Percentiles rank a stretch among this genome's conserved stretches.
These are phyloP conservation scores for Akabosia matsudoensis DNA, from an alignment of 1,140 invertebrate genomes.

Conservation along the genomic window DNA sequence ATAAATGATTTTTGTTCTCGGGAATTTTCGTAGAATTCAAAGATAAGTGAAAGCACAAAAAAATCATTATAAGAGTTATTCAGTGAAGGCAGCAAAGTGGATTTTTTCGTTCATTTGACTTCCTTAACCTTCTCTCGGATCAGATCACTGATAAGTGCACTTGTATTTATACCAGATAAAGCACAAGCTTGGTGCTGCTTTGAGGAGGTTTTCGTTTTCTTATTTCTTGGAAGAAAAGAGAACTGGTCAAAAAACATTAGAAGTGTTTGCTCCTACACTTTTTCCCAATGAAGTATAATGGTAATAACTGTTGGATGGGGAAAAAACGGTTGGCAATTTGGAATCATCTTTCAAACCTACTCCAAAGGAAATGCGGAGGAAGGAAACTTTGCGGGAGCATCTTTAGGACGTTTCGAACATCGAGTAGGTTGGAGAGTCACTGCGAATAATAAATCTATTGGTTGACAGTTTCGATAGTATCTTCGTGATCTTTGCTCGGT, in stretches of 20 bases:
- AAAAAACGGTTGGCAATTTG: conserved; percentile 5
- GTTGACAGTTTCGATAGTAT: conserved; percentile 42
- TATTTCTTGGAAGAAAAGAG: not conserved
- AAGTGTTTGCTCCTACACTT: not conserved
- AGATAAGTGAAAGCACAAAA: not conserved
- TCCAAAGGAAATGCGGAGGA: not conserved
- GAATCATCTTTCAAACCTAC: not conserved
- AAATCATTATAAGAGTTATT: not conserved
- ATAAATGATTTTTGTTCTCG: not conserved
- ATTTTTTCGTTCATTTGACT: not conserved
- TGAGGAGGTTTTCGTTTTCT: not conserved
- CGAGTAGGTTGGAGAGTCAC: conserved; percentile 19
- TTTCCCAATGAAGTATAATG: not conserved
- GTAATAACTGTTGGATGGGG: conserved; percentile 5
- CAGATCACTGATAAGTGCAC: not conserved
- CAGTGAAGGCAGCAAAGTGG: not conserved
- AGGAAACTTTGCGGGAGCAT: no score
- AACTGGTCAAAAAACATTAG: not conserved
- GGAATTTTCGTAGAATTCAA: not conserved
- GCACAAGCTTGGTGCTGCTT: no score
- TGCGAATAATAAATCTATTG: conserved; percentile 38
- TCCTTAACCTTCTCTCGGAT: conserved; percentile 1
- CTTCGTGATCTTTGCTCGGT: conserved; percentile 40
- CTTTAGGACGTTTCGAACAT: no score
- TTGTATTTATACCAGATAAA: no score